These are phyloP conservation scores for Brachycybe producta DNA, from an alignment of 2,888 invertebrate genomes.

Conservation along the genomic window DNA sequence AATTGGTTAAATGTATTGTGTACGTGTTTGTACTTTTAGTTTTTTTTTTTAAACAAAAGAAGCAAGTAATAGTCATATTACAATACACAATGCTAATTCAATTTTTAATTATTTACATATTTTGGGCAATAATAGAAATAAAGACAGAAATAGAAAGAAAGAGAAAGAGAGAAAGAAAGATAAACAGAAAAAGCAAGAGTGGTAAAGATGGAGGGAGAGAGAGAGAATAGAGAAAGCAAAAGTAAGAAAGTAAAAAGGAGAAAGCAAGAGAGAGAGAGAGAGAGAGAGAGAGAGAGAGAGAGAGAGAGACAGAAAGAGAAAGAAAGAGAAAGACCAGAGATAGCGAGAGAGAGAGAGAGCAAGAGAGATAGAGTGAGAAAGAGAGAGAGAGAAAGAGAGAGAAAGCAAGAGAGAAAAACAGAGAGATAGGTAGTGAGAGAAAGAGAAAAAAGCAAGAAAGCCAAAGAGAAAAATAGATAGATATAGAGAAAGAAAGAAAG, in stretches of 20 bases:
- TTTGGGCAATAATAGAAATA: not conserved
- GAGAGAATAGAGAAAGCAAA: not conserved
- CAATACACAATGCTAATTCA: too few species aligned
- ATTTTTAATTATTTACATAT: too few species aligned
- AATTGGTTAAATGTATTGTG: too few species aligned
- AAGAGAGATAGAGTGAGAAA: not conserved
- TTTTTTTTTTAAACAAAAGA: too few species aligned
- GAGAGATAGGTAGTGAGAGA: not conserved
- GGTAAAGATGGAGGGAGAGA: not conserved
- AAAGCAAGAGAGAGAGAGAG: not conserved
- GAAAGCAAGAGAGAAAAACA: not conserved
- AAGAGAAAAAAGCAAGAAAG: too few species aligned
- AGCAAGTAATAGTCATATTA: too few species aligned
- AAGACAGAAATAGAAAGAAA: not conserved
- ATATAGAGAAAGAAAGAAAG: not conserved
- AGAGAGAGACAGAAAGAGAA: not conserved
- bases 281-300: conserved; percentile 4
- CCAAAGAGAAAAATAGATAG: not conserved
- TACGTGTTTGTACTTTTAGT: too few species aligned
- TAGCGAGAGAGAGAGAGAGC: not conserved
- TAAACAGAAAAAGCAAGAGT: not conserved
- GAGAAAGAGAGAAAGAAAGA: not conserved
- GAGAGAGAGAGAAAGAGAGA: too few species aligned
- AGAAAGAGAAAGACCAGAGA: not conserved
- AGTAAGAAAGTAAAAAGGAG: not conserved